phyloP scores from a whole-genome alignment of 2,888 invertebrate genomes.

The Drosophila dives region DNA sequence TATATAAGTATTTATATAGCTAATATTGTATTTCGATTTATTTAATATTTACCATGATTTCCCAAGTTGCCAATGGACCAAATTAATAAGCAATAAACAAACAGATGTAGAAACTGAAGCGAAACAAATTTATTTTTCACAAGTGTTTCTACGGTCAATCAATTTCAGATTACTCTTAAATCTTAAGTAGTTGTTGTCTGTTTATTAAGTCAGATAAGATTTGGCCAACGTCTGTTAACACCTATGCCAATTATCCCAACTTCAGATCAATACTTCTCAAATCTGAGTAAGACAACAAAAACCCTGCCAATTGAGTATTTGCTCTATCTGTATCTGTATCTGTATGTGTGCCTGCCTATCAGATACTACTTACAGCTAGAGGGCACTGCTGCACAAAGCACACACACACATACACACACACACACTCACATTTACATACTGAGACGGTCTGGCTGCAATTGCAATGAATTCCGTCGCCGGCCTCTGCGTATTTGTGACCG shows the following conservation, averaged over 20 bases:
- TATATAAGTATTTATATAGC: constrained; percentile 15
- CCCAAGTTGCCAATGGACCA: constrained; percentile 26
- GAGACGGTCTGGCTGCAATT: constrained; percentile 62
- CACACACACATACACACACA: constrained; percentile 17
- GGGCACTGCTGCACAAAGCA: constrained; percentile 45
- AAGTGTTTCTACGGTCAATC: constrained; percentile 20
- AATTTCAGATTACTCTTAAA: background rate
- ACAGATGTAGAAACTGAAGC: constrained; percentile 19
- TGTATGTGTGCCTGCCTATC: constrained; percentile 51
- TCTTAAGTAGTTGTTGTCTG: background rate
- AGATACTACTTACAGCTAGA: constrained; percentile 61
- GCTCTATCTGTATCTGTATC: constrained; percentile 36
- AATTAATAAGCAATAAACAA: constrained; percentile 39
- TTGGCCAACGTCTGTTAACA: constrained; percentile 13
- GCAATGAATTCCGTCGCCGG: constrained; percentile 68
- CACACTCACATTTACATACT: constrained; percentile 4
- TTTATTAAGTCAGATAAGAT: constrained; percentile 4
- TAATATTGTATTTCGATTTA: constrained; percentile 42
- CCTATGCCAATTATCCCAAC: constrained; percentile 19
- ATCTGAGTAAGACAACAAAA: constrained; percentile 13
- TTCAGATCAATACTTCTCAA: constrained; percentile 3
- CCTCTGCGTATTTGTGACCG: constrained; percentile 62
- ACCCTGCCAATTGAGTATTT: constrained; percentile 12
- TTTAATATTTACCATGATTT: constrained; percentile 41
- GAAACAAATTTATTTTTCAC: constrained; percentile 13